Base-by-base conservation (phyloP, 2,113 vertebrate species). In the Hiodon tergisus region DNA sequence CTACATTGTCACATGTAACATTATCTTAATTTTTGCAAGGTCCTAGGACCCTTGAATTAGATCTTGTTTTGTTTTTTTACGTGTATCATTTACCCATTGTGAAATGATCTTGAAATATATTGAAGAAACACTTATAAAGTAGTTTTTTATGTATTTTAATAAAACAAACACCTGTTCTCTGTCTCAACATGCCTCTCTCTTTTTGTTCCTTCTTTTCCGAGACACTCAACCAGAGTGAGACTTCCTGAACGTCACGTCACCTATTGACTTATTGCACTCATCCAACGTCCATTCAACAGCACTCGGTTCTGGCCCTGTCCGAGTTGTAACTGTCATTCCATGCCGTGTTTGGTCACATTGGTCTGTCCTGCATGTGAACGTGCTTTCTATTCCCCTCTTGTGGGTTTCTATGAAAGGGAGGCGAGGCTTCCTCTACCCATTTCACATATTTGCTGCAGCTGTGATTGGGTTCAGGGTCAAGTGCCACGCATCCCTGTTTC, bases 71-170 rank as follows among this genome's bases (percentile, higher is more conserved):
- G 83, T 83, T 89, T 85, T 74, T 89, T 81, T 80, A 69, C 88
- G 78, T 88, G 86, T 91, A 86, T 86, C 87, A 82, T 88, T 67
- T 87, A 82, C 82, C 86, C 81, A 89, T 88, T 89, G 87, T 91
- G 88, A 85, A 89, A 85, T 31, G 31, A 31, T 87, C 79, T 85
- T 87, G 82, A 81, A 88, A 31, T 81, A 86, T 83, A 90, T 86
- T 82, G 81, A 84, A 84, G 63, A 85, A 86, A 52, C 67, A 85
- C 85, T 86, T 85, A 87, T 81, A 91, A 89, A 90, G 87, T 89
- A 91, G 89, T 91, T 91, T 91, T 92, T 79, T 92, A 92, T 90
- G 91, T 92, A 91, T 92, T 92, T 92, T 92, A 92, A 92, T 92
- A 92, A 92, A 91, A 88, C 84, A 87, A 89, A 88, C 88, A 89